Evolutionary conservation across 92 coral and sea anemone species (phyloP).

Genomic region (Parazoanthus atlanticus): DNA sequence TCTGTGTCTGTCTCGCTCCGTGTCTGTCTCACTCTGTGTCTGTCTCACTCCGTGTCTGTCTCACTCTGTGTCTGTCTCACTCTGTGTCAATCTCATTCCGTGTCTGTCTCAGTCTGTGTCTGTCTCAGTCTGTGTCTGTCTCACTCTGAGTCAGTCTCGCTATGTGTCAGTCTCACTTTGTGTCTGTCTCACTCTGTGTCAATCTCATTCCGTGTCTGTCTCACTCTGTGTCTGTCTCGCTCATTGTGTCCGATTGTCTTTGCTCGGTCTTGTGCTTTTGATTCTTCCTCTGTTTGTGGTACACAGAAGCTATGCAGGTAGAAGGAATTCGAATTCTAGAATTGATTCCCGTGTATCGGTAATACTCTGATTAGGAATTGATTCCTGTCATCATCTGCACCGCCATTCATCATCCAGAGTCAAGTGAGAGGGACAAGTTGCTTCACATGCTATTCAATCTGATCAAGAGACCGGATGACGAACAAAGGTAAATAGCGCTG

Average conservation of each 20-base stretch:
- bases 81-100: too few species aligned
- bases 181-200: too few species aligned
- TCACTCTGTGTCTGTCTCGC: neutral
- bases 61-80: too few species aligned
- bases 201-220: too few species aligned
- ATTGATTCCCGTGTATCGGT: neutral
- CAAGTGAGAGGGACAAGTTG: constrained; percentile 88
- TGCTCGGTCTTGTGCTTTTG: neutral
- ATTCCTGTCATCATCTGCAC: constrained; percentile 95
- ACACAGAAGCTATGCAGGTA: neutral
- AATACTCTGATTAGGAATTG: constrained; percentile 64
- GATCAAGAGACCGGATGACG: constrained; percentile 97
- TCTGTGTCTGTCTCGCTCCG: too few species aligned
- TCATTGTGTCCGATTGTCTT: neutral
- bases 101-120: too few species aligned
- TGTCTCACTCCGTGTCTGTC: too few species aligned
- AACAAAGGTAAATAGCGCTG: constrained; percentile 71
- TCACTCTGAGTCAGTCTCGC: too few species aligned
- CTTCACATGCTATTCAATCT: constrained; percentile 92
- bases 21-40: too few species aligned
- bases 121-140: too few species aligned
- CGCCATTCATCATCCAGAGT: constrained; percentile 93
- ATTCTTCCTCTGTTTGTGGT: neutral
- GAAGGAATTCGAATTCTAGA: neutral
- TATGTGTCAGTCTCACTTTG: too few species aligned